Evolutionary conservation across 2,797 vertebrate species (phyloP).

Genomic region (Myotis planiceps): DNA sequence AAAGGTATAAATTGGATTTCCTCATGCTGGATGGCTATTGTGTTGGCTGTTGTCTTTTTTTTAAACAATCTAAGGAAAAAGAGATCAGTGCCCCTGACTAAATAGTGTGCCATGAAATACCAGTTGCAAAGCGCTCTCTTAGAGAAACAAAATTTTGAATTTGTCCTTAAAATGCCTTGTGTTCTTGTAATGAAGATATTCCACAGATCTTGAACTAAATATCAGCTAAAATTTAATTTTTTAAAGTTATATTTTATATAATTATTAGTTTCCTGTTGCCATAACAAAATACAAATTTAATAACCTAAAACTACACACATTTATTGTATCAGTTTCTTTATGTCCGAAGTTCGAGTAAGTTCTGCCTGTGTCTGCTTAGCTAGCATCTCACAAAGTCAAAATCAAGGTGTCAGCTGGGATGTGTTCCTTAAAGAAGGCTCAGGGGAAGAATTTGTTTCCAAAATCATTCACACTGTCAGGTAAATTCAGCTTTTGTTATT

Average conservation of each 20-base stretch:
- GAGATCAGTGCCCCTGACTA: not conserved
- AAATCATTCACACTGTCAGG: not conserved
- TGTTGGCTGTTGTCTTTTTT: not conserved
- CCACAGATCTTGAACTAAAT: not conserved
- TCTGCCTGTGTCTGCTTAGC: not conserved
- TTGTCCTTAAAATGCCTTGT: not conserved
- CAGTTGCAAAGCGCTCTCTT: not conserved
- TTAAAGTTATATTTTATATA: not conserved
- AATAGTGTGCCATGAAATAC: not conserved
- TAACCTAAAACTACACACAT: not conserved
- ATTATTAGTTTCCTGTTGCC: not conserved
- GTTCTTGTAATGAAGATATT: not conserved
- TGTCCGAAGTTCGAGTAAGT: not conserved
- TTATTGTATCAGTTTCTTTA: not conserved
- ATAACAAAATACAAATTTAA: not conserved
- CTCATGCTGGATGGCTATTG: not conserved
- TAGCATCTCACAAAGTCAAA: not conserved
- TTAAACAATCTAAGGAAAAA: not conserved
- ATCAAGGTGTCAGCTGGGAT: not conserved
- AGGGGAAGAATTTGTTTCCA: not conserved
- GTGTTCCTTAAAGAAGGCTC: not conserved
- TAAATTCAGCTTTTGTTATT: not conserved
- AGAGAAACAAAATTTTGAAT: not conserved
- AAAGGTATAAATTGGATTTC: not conserved
- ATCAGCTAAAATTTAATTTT: slow-evolving; percentile 19